Percentiles rank a stretch among this genome's conserved stretches.
Evolutionary conservation across 1,140 invertebrate species (phyloP).

Genomic region (Neodiprion pinetum): DNA sequence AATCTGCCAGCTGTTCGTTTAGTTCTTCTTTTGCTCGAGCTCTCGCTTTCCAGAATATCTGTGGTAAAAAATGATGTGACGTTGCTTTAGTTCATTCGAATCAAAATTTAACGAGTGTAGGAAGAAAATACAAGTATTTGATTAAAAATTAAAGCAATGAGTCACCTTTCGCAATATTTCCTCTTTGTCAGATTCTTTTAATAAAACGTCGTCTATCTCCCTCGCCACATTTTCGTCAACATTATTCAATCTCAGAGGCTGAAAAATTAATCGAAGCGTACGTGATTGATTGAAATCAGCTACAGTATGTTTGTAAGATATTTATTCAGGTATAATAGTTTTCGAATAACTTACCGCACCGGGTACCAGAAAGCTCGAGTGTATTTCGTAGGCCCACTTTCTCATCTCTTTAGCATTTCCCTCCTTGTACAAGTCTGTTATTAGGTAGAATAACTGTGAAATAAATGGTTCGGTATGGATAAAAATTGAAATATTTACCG

Average conservation of each 20-base stretch:
- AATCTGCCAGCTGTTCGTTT: conserved; percentile 86
- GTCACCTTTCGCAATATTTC: conserved; percentile 82
- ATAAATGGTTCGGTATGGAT: conserved; percentile 30
- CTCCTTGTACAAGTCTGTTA: conserved; percentile 85
- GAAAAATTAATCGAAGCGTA: conserved; percentile 36
- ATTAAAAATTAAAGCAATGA: conserved; percentile 4
- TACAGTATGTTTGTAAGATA: conserved; percentile 20
- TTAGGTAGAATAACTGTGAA: conserved; percentile 86
- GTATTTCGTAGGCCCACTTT: conserved; percentile 98
- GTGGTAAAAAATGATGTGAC: conserved; percentile 22
- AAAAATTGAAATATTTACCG: conserved; percentile 18
- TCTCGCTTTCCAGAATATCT: conserved; percentile 87
- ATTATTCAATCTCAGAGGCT: conserved; percentile 84
- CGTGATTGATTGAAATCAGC: conserved; percentile 9
- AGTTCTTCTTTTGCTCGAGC: conserved; percentile 85
- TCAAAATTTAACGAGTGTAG: conserved; percentile 12
- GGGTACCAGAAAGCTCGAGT: conserved; percentile 94
- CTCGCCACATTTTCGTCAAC: conserved; percentile 87
- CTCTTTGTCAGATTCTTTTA: conserved; percentile 84
- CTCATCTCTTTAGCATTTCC: conserved; percentile 88
- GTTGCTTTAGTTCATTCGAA: conserved; percentile 13
- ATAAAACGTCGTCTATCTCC: conserved; percentile 86
- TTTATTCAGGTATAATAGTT: conserved; percentile 10
- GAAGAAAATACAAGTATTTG: neutral
- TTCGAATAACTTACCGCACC: conserved; percentile 70